Percentiles rank a stretch among this genome's conserved stretches.
Evolutionary conservation across 2,888 invertebrate species (phyloP).

Genomic region (Nomada fabriciana): DNA sequence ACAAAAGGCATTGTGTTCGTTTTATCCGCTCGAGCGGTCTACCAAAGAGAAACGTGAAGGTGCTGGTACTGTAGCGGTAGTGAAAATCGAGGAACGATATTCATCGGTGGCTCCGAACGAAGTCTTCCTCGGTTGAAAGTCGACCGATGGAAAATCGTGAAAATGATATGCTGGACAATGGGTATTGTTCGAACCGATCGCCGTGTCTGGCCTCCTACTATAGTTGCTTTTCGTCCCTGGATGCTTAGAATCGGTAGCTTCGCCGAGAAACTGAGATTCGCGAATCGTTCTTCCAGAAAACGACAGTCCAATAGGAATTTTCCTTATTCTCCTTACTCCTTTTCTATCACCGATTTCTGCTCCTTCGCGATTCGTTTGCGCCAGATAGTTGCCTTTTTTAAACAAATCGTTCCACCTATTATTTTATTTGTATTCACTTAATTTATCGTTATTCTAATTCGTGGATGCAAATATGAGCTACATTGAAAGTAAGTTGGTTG

Average conservation of each 20-base stretch:
- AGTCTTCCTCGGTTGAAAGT: conserved; percentile 65
- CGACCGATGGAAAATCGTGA: conserved; percentile 78
- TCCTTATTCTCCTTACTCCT: conserved; percentile 37
- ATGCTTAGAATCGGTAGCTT: conserved; percentile 51
- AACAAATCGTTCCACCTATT: not conserved
- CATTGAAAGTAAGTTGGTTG: not conserved
- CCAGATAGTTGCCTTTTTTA: not conserved
- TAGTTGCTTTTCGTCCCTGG: conserved; percentile 59
- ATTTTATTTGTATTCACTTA: not conserved
- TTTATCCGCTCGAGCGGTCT: conserved; percentile 61
- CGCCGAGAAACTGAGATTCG: conserved; percentile 48
- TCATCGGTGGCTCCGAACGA: conserved; percentile 62
- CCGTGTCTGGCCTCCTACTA: conserved; percentile 61
- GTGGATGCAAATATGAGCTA: not conserved
- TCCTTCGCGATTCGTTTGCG: conserved; percentile 1
- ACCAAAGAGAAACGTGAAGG: conserved; percentile 63
- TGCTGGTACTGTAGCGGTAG: conserved; percentile 57
- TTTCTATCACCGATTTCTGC: conserved; percentile 1
- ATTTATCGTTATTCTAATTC: not conserved
- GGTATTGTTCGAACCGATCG: conserved; percentile 77
- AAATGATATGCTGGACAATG: conserved; percentile 83
- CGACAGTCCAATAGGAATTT: conserved; percentile 57
- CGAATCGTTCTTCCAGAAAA: conserved; percentile 59
- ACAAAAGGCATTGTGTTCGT: conserved; percentile 67
- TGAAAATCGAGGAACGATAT: conserved; percentile 64